Conservation (phyloP, 2,888 invertebrate species). For the Schizotus pectinicornis region DNA sequence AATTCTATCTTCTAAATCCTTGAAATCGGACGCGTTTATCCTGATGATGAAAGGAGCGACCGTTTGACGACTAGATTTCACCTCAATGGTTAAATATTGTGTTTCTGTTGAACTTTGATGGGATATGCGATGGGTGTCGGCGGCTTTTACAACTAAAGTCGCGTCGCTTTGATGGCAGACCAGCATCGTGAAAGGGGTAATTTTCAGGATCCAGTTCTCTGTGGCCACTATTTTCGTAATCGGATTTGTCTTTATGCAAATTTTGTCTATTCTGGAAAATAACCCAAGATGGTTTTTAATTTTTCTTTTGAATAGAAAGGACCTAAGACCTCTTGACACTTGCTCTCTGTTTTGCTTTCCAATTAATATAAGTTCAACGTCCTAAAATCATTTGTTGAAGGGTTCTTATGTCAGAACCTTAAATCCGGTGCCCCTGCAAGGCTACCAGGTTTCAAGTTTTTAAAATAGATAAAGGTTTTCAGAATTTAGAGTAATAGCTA, state of each 20-base stretch:
- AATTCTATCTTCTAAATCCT: constrained; percentile 76
- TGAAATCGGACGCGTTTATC: constrained; percentile 78
- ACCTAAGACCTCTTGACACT: too few relatives aligned
- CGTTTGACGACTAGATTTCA: constrained; percentile 68
- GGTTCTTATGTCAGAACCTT: too few relatives aligned
- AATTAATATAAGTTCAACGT: too few relatives aligned
- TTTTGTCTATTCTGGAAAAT: constrained; percentile 72
- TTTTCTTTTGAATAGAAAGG: too few relatives aligned
- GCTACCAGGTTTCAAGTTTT: too few relatives aligned
- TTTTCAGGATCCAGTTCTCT: constrained; percentile 87
- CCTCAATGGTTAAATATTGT: constrained; percentile 84
- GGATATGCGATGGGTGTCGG: constrained; percentile 74
- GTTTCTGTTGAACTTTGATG: constrained; percentile 72
- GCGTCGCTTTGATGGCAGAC: constrained; percentile 83
- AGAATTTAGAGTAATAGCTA: too few relatives aligned
- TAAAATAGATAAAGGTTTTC: too few relatives aligned
- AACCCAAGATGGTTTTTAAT: too few relatives aligned
- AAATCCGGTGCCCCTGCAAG: too few relatives aligned
- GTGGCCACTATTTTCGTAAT: constrained; percentile 77
- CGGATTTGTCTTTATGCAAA: constrained; percentile 71
- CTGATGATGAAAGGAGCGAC: constrained; percentile 71
- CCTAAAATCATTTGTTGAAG: too few relatives aligned
- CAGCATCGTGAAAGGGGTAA: constrained; percentile 74
- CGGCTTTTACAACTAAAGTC: constrained; percentile 74
- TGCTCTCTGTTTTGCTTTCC: too few relatives aligned